These are phyloP conservation scores for Pangasius mekongensis DNA, from an alignment of 2,797 vertebrate species.

Conservation along the genomic window DNA sequence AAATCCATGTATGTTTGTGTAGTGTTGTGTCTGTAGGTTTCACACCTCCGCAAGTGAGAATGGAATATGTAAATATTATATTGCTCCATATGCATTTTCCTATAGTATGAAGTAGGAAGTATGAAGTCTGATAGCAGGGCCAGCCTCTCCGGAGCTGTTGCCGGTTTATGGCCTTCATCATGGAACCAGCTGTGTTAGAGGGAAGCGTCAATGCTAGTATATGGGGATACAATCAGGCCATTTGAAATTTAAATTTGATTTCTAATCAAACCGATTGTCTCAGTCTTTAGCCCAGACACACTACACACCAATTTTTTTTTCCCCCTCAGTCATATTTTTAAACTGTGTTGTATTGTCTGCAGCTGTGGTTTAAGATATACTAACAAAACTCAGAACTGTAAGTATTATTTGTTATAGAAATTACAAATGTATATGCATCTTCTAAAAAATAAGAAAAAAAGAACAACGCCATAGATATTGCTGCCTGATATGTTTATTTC, in stretches of 20 bases:
- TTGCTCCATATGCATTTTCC: not conserved
- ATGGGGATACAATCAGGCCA: not conserved
- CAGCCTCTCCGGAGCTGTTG: not conserved
- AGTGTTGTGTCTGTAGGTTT: not conserved
- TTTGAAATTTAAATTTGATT: not conserved
- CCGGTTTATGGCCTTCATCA: not conserved
- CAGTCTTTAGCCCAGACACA: not conserved
- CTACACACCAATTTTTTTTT: not conserved
- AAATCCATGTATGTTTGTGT: not conserved
- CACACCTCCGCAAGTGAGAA: not conserved
- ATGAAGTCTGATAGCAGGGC: not conserved
- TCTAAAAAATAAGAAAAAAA: not conserved
- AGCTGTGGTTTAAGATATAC: not conserved
- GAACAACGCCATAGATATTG: constrained; percentile 46
- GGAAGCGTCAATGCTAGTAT: not conserved
- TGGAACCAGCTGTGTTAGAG: not conserved
- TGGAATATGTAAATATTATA: not conserved
- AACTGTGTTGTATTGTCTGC: not conserved
- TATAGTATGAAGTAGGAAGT: no score
- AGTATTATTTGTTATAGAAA: not conserved
- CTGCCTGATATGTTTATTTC: constrained; percentile 73
- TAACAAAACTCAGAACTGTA: not conserved
- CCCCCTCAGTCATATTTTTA: not conserved
- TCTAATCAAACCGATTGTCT: not conserved
- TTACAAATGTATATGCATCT: not conserved